Base-by-base conservation (phyloP, 2,797 vertebrate species). In the Tympanoctomys barrerae region DNA sequence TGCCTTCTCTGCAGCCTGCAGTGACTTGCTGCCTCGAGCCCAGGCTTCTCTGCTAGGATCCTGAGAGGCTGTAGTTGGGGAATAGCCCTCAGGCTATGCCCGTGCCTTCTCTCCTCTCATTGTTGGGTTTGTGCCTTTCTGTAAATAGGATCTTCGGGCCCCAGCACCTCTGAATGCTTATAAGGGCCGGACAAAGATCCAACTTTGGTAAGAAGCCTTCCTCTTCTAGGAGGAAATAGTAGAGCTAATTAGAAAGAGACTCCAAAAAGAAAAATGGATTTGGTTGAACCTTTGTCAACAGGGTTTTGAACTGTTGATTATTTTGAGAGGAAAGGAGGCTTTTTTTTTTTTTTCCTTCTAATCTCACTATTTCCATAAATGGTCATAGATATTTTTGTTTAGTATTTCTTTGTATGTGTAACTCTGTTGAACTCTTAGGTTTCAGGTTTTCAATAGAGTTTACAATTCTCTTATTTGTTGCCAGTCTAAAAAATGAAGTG, bases 101-200 rank as follows among this genome's bases (percentile, higher is more conserved):
- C 5, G 49, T 86, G 92, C 36, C 93, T 95, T 78, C 18, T 91
- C 18, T 91, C 84, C 78, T 96, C 85, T 91, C 70, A 7, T 14
- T 96, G 71, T 46, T 90, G 95, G 94, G 92, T 75, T 90, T 97
- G 75, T 97, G 94, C 89, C 83, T 73, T 96, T 97, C 95, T 98
- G 97, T 98, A 97, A 98, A 98, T 97, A 98, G 96, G 94, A 92
- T 97, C 96, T 98, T 96, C 98, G 97, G 97, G 97, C 96, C 97
- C 85, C 89, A 70, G 57, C 75, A 79, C 84, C 89, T 89, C 54
- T 96, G 77, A 95, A 85, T 96, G 91, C 75, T 92, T 97, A 88
- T 71, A 97, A 95, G 95, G 78, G 78, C 88, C 86, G 95, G 86
- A 95, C 96, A 98, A 97, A 97, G 96, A 97, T 96, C 70, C 88